Base-by-base conservation (phyloP, 1,140 invertebrate genomes). In the Euborellia annulipes region DNA sequence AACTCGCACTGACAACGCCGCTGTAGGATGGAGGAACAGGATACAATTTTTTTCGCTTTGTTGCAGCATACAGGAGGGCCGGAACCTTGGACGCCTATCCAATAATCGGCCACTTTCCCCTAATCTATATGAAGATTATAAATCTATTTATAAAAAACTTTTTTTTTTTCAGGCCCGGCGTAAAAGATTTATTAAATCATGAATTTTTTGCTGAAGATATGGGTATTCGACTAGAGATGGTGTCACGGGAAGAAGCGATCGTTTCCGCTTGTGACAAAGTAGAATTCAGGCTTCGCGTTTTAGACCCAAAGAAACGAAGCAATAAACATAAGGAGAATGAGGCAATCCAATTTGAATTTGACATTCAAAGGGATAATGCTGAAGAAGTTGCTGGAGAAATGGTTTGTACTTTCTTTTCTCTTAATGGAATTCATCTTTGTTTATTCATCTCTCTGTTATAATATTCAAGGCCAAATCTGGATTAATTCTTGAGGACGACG, bases 311-410 rank as follows among this genome's bases (percentile, higher is more conserved):
- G 63, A 98, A 98, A 63, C 68, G 92, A 53, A 85, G 81, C 53
- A 85, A 87, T 54, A 88, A 88, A 52, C 92, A 98, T 61, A 96
- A 97, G 62, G 93, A 98, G 66, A 98, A 98, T 66, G 95, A 99
- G 68, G 95, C 94, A 7, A 96, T 99, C 55, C 92, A 98, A 65
- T 98, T 98, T 71, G 91, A 95, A 52, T 98, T 96, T 70, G 88
- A 97, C 64, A 82, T 97, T 50, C 77, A 81, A 52, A 74, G 72
- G 44, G 95, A 99, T 63, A 84, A 91, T 60, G 85, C 89, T 49
- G 90, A 98, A 58, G 85, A 92, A 59, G 86, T 98, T 46, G 90
- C 92, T 38, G 79, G 84, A 57, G 94, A 96, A 66, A 95, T 98
- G 93, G 78, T 81, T 14, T 41, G 18, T 19, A 19, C 16, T 41